Base-by-base conservation (phyloP, 30 jellyfish, hydroid and myxozoan genomes). In the Chironex yamaguchii region DNA sequence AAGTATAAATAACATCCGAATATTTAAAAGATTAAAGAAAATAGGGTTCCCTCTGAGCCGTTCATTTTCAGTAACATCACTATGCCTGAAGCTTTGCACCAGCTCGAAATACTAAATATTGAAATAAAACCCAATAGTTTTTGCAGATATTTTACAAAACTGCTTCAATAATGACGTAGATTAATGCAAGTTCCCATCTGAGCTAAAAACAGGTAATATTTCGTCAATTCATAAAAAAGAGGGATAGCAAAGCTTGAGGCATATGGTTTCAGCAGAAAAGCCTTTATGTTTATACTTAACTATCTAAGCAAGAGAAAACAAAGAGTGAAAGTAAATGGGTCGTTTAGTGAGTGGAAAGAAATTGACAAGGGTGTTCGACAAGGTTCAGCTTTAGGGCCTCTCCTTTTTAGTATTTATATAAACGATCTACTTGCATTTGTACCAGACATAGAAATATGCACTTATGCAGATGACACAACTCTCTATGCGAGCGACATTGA, bases 331-430 rank as follows among this genome's bases (percentile, higher is more conserved):
- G 71, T 82, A 23, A 82, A 66, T 67, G 78, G 86, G 48, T 80
- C 91, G 4, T 64, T 80, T 50, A 80, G 74, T 76, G 30, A 73
- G 48, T 83, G 87, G 93, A 65, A 50, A 51, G 49, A 76, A 51
- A 62, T 76, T n/a, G 32, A 52, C 30, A 29, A 32, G 89, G 87
- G 92, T 11, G 92, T 68, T 30, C 87, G 86, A 24, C 92, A 82
- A 49, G 79, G 87, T 9, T 82, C 87, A 9, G 71, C 70, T 67
- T 29, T 82, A 32, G 87, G 92, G 29, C 92, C 87, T 34, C 85
- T 14, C 29, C 30, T 69, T 20, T 82, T 82, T 34, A 81, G 50
- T 66, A 81, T 81, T 27, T 81, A 53, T 54, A 25, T 73, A 74
- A 73, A 73, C 79, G 49, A 73, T 73, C 51, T 73, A 31, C 30